Evolutionary conservation across 2,888 invertebrate genomes (phyloP), one percentile per base, ranked within the genome.

Genomic region (Tanypteryx hageni): DNA sequence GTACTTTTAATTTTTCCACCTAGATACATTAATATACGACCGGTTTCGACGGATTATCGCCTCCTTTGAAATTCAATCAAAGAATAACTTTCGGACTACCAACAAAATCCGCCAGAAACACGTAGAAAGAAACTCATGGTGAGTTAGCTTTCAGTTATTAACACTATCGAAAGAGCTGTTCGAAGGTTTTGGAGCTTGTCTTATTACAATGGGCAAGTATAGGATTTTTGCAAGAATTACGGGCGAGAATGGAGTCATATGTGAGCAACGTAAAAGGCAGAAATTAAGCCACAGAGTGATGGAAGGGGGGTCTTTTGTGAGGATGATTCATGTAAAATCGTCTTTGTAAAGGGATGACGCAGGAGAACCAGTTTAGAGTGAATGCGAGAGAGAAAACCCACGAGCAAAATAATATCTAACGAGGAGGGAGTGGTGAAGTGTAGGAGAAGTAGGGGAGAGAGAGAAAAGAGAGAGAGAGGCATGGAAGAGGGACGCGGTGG

Each of bases 361-460:
- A 76, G 76, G 22, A 27, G 76, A 27, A 76, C 76, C 76, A 76
- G 76, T 76, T 76, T 76, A 76, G 76, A 76, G 76, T 76, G 76
- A 76, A 22, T 22, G n/a, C n/a, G 27, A 76, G 76, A 76, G 76
- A 27, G 27, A 76, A 76, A 27, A 44, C 44, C 44, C 44, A 44
- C 44, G 44, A 76, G 22, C 76, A 76, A 76, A 76, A 76, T n/a
- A 76, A 76, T 76, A 76, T 27, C 76, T 76, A 76, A 76, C 76
- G 76, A 76, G 76, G 76, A 76, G 22, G 76, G 76, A 76, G 76
- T 76, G 76, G 76, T 27, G 76, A 16, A 27, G 76, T 13, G 9
- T 22, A 27, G n/a, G n/a, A n/a, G n/a, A n/a, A n/a, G n/a, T n/a
- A n/a, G n/a, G n/a, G 44, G 44, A 44, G 44, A 5, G 44, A 44